phyloP scores from a whole-genome alignment of 2,888 invertebrate genomes.

The Aphelenchoides bicaudatus region DNA sequence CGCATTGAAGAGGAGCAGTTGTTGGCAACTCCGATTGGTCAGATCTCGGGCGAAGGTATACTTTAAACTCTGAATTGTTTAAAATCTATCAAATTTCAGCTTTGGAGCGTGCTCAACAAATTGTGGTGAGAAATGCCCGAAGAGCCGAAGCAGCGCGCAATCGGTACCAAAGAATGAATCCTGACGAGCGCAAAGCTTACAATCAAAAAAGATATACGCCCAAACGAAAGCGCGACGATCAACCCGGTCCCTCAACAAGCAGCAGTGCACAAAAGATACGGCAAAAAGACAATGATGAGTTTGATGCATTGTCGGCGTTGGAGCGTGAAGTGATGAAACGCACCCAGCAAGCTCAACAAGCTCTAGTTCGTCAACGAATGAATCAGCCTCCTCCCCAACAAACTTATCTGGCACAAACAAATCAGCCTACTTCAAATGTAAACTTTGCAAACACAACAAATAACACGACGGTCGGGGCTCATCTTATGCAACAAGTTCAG shows the following conservation, averaged over 20 bases:
- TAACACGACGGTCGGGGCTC: background rate
- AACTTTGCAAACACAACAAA: background rate
- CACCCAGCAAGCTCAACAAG: constrained; percentile 58
- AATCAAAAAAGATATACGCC: constrained; percentile 60
- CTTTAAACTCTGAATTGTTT: too few relatives aligned
- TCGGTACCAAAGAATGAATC: constrained; percentile 56
- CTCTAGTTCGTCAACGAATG: constrained; percentile 9
- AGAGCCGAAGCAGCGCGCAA: constrained; percentile 56
- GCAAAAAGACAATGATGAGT: constrained; percentile 41
- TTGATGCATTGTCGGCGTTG: constrained; percentile 50
- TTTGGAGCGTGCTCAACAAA: constrained; percentile 56
- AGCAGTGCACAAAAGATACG: background rate
- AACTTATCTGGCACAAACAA: background rate
- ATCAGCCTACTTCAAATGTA: too few relatives aligned
- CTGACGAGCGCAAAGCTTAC: constrained; percentile 55
- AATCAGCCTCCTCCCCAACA: too few relatives aligned
- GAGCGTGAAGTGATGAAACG: constrained; percentile 56
- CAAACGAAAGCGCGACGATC: constrained; percentile 43
- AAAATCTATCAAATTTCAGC: too few relatives aligned
- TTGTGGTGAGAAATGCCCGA: constrained; percentile 57
- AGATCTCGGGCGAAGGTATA: constrained; percentile 58
- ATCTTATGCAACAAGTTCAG: constrained; percentile 1
- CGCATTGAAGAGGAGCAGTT: constrained; percentile 58
- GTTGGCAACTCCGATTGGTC: constrained; percentile 57
- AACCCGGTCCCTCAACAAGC: constrained; percentile 6